A percentile compares a stretch with the other conserved stretches of the same genome.
These are phyloP conservation scores for Phragmatobia fuliginosa DNA, from an alignment of 2,888 invertebrate species.

Conservation along the genomic window DNA sequence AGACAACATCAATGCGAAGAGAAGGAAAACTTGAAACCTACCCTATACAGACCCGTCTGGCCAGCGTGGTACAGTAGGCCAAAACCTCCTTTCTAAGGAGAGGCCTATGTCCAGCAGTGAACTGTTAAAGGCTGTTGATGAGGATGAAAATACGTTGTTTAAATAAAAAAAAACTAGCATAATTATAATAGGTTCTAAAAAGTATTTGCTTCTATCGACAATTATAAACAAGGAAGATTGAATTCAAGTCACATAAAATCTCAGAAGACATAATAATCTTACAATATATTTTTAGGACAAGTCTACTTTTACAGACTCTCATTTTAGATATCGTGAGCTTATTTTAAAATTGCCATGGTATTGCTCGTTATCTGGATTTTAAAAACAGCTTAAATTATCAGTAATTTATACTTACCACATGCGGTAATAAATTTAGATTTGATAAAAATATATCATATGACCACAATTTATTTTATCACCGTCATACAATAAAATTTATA, in stretches of 20 bases:
- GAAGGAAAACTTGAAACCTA: too few relatives aligned
- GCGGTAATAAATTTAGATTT: constrained; percentile 1
- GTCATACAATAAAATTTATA: constrained; percentile 9
- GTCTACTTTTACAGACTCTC: neutral
- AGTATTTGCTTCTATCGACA: too few relatives aligned
- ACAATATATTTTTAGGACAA: neutral
- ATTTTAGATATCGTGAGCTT: neutral
- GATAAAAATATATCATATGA: neutral
- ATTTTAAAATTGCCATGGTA: neutral
- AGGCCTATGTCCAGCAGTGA: too few relatives aligned
- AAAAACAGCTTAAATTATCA: neutral
- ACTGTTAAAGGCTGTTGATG: too few relatives aligned
- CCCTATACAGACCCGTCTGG: too few relatives aligned
- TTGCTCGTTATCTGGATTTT: neutral
- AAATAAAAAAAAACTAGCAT: neutral
- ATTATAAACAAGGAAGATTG: neutral
- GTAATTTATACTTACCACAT: neutral
- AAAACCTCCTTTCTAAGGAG: too few relatives aligned
- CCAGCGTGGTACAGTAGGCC: too few relatives aligned
- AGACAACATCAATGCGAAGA: too few relatives aligned
- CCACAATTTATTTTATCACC: constrained; percentile 7
- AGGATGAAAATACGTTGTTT: too few relatives aligned
- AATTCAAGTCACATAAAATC: neutral
- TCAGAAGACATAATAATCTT: neutral
- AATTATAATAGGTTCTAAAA: neutral